A percentile compares a stretch with the other conserved stretches of the same genome.
phyloP scores from a whole-genome alignment of 2,113 vertebrate species.

The Pteropus alecto region DNA sequence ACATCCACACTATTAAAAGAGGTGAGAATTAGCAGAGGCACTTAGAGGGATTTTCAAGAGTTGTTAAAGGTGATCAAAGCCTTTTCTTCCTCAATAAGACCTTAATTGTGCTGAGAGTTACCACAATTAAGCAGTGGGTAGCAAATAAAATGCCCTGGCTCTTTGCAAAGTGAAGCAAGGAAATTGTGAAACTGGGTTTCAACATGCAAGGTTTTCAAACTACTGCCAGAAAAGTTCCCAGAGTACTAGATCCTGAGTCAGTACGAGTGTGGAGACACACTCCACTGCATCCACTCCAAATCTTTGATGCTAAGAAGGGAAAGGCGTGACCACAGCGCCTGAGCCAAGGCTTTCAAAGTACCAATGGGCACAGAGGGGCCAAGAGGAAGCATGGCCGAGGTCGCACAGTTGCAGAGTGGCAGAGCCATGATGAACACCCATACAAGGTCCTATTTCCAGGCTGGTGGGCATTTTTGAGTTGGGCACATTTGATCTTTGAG shows the following conservation, averaged over 20 bases:
- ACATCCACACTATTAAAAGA: constrained; percentile 65
- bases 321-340: neutral
- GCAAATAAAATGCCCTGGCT: constrained; percentile 72
- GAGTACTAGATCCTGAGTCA: neutral
- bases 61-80: constrained; percentile 76
- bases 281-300: no score
- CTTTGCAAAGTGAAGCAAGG: constrained; percentile 64
- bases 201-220: constrained; percentile 46
- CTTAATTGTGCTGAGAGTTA: constrained; percentile 71
- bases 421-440: rapidly evolving
- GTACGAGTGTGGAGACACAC: rapidly evolving
- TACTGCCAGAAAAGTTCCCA: constrained; percentile 48
- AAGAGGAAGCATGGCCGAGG: no score
- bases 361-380: neutral
- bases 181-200: constrained; percentile 73
- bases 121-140: constrained; percentile 77
- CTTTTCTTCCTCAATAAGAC: constrained; percentile 77
- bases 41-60: constrained; percentile 67
- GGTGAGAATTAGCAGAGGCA: constrained; percentile 70
- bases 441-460: neutral
- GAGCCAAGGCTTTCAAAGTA: neutral
- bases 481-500: neutral
- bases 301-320: neutral
- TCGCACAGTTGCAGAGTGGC: neutral
- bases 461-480: neutral